Percentiles rank a stretch among this genome's conserved stretches.
These are phyloP conservation scores for Bombyx huttoni DNA, from an alignment of 2,888 invertebrate genomes.

Conservation along the genomic window DNA sequence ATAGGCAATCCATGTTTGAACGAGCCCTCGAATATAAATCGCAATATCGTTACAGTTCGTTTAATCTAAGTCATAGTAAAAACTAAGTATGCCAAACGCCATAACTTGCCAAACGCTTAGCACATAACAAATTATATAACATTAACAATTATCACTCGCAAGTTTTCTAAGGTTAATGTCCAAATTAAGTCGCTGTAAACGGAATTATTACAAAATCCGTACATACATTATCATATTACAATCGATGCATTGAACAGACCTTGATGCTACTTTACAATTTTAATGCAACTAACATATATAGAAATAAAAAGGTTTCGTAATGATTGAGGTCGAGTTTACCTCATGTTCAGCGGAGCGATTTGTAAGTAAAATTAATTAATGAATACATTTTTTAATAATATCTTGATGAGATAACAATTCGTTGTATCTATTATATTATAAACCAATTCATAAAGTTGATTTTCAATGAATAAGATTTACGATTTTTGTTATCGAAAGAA, in stretches of 20 bases:
- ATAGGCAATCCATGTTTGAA: no score
- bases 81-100: not conserved
- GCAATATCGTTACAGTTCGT: not conserved
- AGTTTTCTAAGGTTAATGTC: not conserved
- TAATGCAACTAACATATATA: not conserved
- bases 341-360: not conserved
- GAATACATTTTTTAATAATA: not conserved
- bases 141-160: not conserved
- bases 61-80: not conserved
- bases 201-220: not conserved
- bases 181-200: not conserved
- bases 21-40: no score
- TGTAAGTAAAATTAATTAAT: not conserved
- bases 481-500: not conserved
- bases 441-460: not conserved
- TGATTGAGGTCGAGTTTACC: not conserved
- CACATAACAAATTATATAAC: not conserved
- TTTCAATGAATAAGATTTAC: not conserved
- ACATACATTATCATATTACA: not conserved
- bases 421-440: not conserved
- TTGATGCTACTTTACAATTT: not conserved
- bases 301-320: not conserved
- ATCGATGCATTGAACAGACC: not conserved
- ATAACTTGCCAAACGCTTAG: not conserved
- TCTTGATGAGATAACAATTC: not conserved